These are phyloP conservation scores for Turritopsis rubra DNA, from an alignment of 30 jellyfish, hydroid and myxozoan species.

Conservation along the genomic window DNA sequence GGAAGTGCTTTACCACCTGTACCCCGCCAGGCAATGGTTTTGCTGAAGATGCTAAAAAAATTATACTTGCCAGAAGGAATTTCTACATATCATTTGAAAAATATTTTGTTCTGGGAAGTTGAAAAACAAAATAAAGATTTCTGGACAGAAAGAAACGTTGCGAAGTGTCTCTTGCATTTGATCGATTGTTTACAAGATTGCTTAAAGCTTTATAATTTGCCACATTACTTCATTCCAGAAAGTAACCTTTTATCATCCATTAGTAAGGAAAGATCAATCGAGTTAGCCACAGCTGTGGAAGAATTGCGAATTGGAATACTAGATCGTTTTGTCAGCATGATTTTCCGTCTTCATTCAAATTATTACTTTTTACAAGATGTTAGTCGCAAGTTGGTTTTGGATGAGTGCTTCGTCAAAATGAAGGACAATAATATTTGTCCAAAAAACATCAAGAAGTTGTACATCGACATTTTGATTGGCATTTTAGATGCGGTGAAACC, in stretches of 20 bases:
- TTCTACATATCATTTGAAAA: constrained; percentile 34
- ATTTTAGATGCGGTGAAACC: not conserved
- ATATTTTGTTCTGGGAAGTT: constrained; percentile 31
- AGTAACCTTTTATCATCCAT: constrained; percentile 20
- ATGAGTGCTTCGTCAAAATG: not conserved
- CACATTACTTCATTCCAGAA: constrained; percentile 38
- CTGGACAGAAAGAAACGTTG: constrained; percentile 26
- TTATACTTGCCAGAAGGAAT: constrained; percentile 18
- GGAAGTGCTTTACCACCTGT: constrained; percentile 32
- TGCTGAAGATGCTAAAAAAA: constrained; percentile 30
- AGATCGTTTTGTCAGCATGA: not conserved
- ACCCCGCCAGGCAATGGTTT: constrained; percentile 38
- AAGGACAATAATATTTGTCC: not conserved
- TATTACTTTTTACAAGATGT: not conserved
- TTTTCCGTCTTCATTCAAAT: constrained; percentile 8
- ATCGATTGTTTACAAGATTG: constrained; percentile 7
- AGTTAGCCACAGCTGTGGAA: constrained; percentile 10
- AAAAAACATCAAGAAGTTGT: not conserved
- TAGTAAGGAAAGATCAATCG: not conserved
- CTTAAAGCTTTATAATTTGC: constrained; percentile 14
- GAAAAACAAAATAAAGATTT: not conserved
- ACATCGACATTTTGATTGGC: not conserved
- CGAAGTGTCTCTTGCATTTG: constrained; percentile 4
- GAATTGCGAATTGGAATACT: constrained; percentile 15
- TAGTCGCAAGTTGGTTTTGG: not conserved